A percentile compares a stretch with the other conserved stretches of the same genome.
These are phyloP conservation scores for Cynopterus brachyotis DNA, from an alignment of 2,113 vertebrate genomes.

Conservation along the genomic window DNA sequence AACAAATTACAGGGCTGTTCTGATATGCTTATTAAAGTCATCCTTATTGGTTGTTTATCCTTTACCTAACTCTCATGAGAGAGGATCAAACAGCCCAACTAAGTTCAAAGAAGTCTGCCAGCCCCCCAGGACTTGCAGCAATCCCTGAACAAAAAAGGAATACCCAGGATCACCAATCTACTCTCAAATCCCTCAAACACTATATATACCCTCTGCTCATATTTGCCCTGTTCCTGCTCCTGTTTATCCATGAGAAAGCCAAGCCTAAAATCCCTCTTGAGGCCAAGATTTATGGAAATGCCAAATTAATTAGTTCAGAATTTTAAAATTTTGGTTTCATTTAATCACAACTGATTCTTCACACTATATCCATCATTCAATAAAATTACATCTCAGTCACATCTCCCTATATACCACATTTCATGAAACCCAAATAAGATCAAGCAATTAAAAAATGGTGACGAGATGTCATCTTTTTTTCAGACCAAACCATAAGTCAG, in stretches of 20 bases:
- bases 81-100: conserved; percentile 23
- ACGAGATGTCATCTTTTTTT: conserved; percentile 42
- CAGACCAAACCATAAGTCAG: neutral
- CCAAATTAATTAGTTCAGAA: neutral
- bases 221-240: neutral
- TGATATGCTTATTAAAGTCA: neutral
- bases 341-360: conserved; percentile 47
- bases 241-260: neutral
- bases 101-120: conserved; percentile 50
- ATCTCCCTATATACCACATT: neutral
- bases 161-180: neutral
- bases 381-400: conserved; percentile 49
- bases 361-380: neutral
- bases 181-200: neutral
- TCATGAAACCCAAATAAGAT: conserved; percentile 32
- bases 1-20: conserved; percentile 7
- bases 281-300: neutral
- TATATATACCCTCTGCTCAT: neutral
- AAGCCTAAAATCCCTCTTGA: neutral
- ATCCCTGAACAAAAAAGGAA: neutral
- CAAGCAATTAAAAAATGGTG: conserved; percentile 13
- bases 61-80: conserved; percentile 25
- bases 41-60: neutral
- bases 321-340: conserved; percentile 47
- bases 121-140: neutral